These are phyloP conservation scores for Thaumatotibia leucotreta DNA, from an alignment of 1,140 invertebrate species.

Conservation along the genomic window DNA sequence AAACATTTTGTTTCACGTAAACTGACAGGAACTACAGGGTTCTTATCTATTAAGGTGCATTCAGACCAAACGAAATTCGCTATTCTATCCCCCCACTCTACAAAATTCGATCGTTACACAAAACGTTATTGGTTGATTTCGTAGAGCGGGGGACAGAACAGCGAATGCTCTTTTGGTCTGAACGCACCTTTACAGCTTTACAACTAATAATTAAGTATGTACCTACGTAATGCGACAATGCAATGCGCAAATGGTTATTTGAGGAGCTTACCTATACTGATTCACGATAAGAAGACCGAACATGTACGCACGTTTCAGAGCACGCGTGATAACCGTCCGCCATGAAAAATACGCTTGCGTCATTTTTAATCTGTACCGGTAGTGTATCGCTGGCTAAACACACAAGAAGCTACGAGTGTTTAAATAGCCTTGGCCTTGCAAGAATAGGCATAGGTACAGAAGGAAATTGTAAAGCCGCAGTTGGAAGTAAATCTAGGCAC, in stretches of 20 bases:
- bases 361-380: constrained; percentile 8
- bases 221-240: neutral
- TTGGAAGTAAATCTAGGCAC: constrained; percentile 24
- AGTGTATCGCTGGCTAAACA: constrained; percentile 10
- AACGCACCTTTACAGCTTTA: too few species aligned
- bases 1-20: too few species aligned
- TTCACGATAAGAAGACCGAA: neutral
- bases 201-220: neutral
- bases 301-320: neutral
- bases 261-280: neutral
- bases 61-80: too few species aligned
- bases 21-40: too few species aligned
- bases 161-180: too few species aligned
- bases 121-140: too few species aligned
- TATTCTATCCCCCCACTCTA: too few species aligned
- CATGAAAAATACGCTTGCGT: constrained; percentile 10
- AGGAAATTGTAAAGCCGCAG: constrained; percentile 28
- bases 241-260: constrained; percentile 5
- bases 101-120: too few species aligned
- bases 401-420: constrained; percentile 19
- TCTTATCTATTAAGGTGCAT: too few species aligned
- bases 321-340: neutral
- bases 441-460: constrained; percentile 26
- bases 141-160: too few species aligned
- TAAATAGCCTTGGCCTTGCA: constrained; percentile 45